phyloP scores from a whole-genome alignment of 2,797 vertebrate genomes.

The Pseudocheirus occidentalis region DNA sequence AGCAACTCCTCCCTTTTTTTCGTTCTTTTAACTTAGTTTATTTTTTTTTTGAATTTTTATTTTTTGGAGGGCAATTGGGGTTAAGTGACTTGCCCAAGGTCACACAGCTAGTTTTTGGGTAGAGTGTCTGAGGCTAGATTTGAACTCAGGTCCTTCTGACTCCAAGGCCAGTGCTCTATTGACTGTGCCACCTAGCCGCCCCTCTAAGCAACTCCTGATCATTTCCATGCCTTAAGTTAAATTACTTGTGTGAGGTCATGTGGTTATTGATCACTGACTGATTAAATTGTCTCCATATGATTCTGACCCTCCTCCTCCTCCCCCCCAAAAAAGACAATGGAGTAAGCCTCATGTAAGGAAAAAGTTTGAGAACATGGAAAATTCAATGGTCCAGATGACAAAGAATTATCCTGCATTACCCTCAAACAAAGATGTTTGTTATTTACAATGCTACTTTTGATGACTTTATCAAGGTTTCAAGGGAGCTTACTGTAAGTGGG shows the following conservation, averaged over 20 bases:
- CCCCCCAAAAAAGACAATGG: not conserved
- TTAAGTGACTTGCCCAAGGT: no score
- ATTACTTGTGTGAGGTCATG: not conserved
- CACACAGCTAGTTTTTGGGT: no score
- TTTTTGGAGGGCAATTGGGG: no score
- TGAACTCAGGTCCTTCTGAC: no score
- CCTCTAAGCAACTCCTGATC: not conserved
- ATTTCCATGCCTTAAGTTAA: not conserved
- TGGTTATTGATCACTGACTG: not conserved
- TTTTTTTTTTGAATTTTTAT: no score
- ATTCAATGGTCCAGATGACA: not conserved
- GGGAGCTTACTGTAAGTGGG: slow-evolving; percentile 32
- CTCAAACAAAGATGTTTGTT: slow-evolving; percentile 47
- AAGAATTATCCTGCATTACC: not conserved
- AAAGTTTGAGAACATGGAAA: slow-evolving; percentile 10
- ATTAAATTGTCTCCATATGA: not conserved
- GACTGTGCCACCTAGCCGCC: no score
- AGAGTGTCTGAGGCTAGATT: no score
- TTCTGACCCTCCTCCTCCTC: not conserved
- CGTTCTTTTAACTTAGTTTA: no score
- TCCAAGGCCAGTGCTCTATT: no score
- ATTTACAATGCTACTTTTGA: slow-evolving; percentile 21
- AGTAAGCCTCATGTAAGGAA: not conserved
- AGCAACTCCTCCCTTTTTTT: no score
- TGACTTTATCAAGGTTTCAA: slow-evolving; percentile 27